These are phyloP conservation scores for Lasioglossum oenotherae DNA, from an alignment of 2,888 invertebrate species.

Conservation along the genomic window DNA sequence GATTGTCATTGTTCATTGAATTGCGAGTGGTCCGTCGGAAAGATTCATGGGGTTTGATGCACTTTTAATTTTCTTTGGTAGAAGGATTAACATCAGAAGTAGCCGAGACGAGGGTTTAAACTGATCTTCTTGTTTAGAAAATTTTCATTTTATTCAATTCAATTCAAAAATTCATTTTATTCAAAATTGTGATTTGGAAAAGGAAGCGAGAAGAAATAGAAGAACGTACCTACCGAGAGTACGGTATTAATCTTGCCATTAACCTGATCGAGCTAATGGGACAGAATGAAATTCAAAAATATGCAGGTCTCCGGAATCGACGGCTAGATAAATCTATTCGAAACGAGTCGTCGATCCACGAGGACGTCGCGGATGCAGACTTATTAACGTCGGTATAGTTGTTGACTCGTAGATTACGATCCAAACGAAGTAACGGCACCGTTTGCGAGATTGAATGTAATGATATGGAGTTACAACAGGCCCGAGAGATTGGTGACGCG, in stretches of 20 bases:
- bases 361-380: background rate
- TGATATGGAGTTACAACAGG: conserved; percentile 17
- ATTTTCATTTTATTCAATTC: background rate
- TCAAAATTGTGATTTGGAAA: background rate
- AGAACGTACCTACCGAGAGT: background rate
- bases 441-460: background rate
- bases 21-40: background rate
- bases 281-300: background rate
- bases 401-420: conserved; percentile 22
- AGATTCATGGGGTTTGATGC: background rate
- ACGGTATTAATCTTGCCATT: background rate
- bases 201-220: background rate
- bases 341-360: background rate
- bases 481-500: background rate
- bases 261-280: background rate
- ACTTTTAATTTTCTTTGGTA: background rate
- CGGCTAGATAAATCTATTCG: conserved; percentile 18
- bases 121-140: background rate
- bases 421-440: conserved; percentile 34
- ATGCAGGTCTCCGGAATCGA: background rate
- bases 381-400: background rate
- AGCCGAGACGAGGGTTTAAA: background rate
- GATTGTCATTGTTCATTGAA: background rate
- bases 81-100: too few species aligned
- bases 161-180: too few species aligned